Evolutionary conservation across 2,797 vertebrate genomes (phyloP), one percentile per base, ranked within the genome.

Genomic region (Coluber constrictor): DNA sequence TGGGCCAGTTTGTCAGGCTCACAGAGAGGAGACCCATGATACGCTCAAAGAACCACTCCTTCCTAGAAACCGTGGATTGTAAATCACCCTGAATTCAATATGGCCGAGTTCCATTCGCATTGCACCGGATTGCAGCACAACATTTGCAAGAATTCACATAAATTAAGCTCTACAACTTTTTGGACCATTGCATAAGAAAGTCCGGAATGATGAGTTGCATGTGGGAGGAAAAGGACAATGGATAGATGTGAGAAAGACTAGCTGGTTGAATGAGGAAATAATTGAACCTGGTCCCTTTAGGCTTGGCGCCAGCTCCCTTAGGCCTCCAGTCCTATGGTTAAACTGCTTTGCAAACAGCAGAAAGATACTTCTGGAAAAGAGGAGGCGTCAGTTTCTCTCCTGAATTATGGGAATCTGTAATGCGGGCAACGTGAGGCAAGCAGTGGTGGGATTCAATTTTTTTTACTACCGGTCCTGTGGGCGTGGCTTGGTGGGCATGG

Each of bases 21-120:
- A 32, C 13, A 7, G 66, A 18, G 18, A 2, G n/a, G 13, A 32
- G 12, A 32, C 5, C 4, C 13, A 16, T 0, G 66, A 70, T 16
- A 32, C 13, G 32, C 29, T 16, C 66, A 70, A 70, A 32, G n/a
- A 70, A 32, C n/a, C 66, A 32, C 13, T 3, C 12, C 2, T 70
- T 32, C 15, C n/a, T 70, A 18, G n/a, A 32, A 70, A 70, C n/a
- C 6, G 2, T 70, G 16, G 15, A 18, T 70, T 32, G 13, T 6
- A 70, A 70, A 70, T 70, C 66, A 32, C 5, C 15, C 66, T 70
- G 66, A 70, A 7, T 70, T 70, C 66, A 32, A 7, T 16, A 16
- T 3, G 2, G n/a, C 16, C 5, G 1, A 5, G 1, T 70, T 32
- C 13, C 66, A 70, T 70, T 32, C 0, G 0, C 8, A 5, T 70